Percentiles rank a stretch among this genome's conserved stretches.
These are phyloP conservation scores for Argentina silus DNA, from an alignment of 2,797 vertebrate genomes.

Conservation along the genomic window DNA sequence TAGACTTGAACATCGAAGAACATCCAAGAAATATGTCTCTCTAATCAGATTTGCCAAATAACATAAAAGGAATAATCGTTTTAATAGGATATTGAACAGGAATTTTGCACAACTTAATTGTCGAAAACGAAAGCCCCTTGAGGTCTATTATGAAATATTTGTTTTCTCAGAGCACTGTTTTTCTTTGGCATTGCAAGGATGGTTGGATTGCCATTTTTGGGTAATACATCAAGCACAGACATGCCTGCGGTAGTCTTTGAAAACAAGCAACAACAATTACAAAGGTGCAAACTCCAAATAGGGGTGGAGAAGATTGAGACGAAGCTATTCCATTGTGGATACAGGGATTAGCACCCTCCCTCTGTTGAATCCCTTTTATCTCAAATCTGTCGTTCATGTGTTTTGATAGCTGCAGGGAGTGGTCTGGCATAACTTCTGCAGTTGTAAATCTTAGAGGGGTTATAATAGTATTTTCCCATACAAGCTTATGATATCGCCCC, in stretches of 20 bases:
- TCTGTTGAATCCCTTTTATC: neutral
- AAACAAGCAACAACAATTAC: constrained; percentile 7
- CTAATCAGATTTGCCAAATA: neutral
- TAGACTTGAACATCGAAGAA: neutral
- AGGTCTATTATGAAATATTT: neutral
- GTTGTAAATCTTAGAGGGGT: constrained; percentile 5
- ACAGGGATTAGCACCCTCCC: neutral
- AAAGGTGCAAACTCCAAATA: neutral
- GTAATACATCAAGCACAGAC: constrained; percentile 12
- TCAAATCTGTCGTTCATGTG: constrained; percentile 17
- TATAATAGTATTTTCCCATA: neutral
- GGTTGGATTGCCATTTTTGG: neutral
- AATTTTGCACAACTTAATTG: neutral
- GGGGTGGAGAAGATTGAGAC: neutral
- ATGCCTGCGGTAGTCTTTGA: neutral
- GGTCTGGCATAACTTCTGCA: neutral
- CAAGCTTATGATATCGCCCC: constrained; percentile 9
- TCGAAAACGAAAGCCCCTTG: neutral
- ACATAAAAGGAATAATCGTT: neutral
- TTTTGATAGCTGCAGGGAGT: constrained; percentile 8
- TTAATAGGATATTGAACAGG: neutral
- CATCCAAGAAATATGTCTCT: neutral
- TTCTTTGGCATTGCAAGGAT: neutral
- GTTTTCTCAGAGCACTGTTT: neutral
- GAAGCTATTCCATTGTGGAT: neutral